Base-by-base conservation (phyloP, 1,140 invertebrate genomes). In the Agrilus planipennis region DNA sequence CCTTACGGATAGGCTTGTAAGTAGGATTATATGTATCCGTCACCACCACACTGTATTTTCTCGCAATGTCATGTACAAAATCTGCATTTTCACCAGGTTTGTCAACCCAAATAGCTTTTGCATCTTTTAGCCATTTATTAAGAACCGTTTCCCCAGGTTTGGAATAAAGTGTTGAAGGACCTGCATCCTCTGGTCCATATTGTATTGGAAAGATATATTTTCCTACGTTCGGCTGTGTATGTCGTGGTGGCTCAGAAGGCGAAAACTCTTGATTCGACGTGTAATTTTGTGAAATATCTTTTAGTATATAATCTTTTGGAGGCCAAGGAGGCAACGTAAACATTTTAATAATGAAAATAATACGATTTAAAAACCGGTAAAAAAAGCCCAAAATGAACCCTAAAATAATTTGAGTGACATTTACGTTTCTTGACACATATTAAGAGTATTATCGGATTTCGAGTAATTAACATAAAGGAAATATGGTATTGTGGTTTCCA, bases 61-160 rank as follows among this genome's bases (percentile, higher is more conserved):
- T 59, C 50, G 58, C 64, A 2, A 67, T 59, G 15, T 70, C 63
- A 36, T 68, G 62, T 2, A 70, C 38, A 5, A 55, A 60, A 41
- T 66, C 68, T 15, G 63, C 68, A 46, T 70, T 63, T 4, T 55
- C 45, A 1, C 66, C 67, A 4, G 69, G 69, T 40, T 65, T 65
- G 35, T 62, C 63, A 0, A 71, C 60, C 68, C 68, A 70, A 39
- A 58, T 66, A 0, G 64, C 65, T 52, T 60, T 67, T 12, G 60
- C 63, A 22, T 54, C 58, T 15, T 57, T 36, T 0, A 62, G 59
- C 66, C 55, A 55, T 29, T 49, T 50, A 6, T 62, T 47, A 22
- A 58, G 20, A 7, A 62, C 49, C 10, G 34, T 43, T 10, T 48
- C 49, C 30, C 52, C 44, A 2, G 51, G 47, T 29, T 44, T 25